Evolutionary conservation across 2,888 invertebrate species (phyloP).

Genomic region (Ectobius pallidus): DNA sequence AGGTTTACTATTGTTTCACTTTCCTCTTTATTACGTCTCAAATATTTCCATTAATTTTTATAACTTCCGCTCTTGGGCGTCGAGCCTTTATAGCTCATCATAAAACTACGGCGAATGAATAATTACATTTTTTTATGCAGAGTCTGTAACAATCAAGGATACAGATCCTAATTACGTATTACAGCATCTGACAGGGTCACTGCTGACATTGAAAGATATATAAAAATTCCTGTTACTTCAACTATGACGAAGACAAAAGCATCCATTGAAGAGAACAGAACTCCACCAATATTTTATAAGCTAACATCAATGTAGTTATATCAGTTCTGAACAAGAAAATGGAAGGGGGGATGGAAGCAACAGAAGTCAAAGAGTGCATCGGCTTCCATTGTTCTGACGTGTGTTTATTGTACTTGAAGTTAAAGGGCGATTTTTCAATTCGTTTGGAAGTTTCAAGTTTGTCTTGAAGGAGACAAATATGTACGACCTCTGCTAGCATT

Average conservation of each 20-base stretch:
- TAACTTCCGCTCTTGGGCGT: too few relatives aligned
- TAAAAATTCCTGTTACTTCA: not conserved
- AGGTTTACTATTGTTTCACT: too few relatives aligned
- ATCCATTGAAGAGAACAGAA: not conserved
- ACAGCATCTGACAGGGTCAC: not conserved
- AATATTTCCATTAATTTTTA: too few relatives aligned
- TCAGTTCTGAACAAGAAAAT: not conserved
- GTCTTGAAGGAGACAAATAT: slow-evolving; percentile 17
- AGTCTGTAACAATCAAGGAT: too few relatives aligned
- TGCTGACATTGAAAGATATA: not conserved
- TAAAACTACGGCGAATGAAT: too few relatives aligned
- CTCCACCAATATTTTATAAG: slow-evolving; percentile 9
- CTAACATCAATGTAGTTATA: not conserved
- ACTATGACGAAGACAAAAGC: not conserved
- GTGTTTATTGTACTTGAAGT: not conserved
- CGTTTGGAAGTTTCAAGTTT: not conserved
- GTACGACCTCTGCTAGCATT: not conserved
- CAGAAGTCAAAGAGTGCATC: not conserved
- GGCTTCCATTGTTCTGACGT: slow-evolving; percentile 10
- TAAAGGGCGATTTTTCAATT: slow-evolving; percentile 7
- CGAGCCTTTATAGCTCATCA: too few relatives aligned
- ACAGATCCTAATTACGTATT: not conserved
- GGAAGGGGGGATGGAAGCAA: not conserved
- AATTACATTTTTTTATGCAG: too few relatives aligned
- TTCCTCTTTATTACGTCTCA: too few relatives aligned